phyloP scores from a whole-genome alignment of 2,888 invertebrate genomes.

The Lithophane leautieri region DNA sequence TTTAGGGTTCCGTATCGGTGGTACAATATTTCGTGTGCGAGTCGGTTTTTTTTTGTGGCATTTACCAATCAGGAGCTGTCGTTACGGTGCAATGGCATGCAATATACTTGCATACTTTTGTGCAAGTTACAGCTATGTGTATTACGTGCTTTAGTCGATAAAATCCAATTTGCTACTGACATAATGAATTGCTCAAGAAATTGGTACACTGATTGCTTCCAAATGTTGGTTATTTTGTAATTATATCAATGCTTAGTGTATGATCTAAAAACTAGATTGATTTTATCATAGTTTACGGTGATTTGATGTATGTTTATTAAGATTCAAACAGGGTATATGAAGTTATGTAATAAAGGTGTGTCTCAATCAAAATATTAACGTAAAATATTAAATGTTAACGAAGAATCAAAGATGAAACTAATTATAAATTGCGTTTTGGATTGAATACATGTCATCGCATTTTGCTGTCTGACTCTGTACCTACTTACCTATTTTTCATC shows the following conservation, averaged over 20 bases:
- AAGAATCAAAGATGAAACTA: not conserved
- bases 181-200: conserved; percentile 39
- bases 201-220: not conserved
- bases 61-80: not conserved
- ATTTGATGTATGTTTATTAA: conserved; percentile 4
- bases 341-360: conserved; percentile 6
- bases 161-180: conserved; percentile 36
- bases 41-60: not conserved
- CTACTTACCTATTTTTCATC: not conserved
- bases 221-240: conserved; percentile 40
- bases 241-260: conserved; percentile 21
- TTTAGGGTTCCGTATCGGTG: no score
- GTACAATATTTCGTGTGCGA: no score
- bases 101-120: not conserved
- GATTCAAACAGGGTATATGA: not conserved
- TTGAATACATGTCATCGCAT: not conserved
- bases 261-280: conserved; percentile 38
- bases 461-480: not conserved
- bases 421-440: not conserved
- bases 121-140: not conserved
- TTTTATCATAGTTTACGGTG: conserved; percentile 15
- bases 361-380: not conserved
- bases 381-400: no score
- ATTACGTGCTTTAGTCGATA: conserved; percentile 30
- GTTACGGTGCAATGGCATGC: not conserved